Conservation (phyloP, 2,797 vertebrate species). For the Oreortyx pictus region DNA sequence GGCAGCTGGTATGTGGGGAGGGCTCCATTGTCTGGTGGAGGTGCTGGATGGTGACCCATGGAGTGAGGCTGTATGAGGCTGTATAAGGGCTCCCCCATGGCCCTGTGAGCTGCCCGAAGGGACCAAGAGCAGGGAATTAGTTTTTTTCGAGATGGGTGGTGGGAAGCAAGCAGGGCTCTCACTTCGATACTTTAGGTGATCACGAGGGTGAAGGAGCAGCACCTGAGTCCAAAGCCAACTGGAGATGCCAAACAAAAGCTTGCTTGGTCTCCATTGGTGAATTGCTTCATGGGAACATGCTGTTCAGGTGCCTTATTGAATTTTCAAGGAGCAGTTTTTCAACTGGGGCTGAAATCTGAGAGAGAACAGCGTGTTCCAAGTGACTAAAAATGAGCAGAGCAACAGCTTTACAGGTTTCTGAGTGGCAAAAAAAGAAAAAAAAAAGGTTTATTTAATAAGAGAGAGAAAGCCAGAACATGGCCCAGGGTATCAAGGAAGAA, state of each 20-base stretch:
- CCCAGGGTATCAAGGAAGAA: slow-evolving; percentile 54
- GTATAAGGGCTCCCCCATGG: background rate
- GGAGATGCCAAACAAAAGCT: slow-evolving; percentile 53
- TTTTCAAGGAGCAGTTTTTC: slow-evolving; percentile 63
- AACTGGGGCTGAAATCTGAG: slow-evolving; percentile 45
- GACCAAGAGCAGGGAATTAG: background rate
- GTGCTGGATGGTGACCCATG: background rate
- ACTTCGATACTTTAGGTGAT: background rate
- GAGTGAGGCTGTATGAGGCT: background rate
- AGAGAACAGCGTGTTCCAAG: slow-evolving; percentile 70
- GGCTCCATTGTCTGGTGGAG: background rate
- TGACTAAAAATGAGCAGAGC: slow-evolving; percentile 16
- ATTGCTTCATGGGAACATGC: slow-evolving; percentile 48
- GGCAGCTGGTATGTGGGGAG: background rate
- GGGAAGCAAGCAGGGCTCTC: background rate
- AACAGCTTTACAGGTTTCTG: slow-evolving; percentile 32
- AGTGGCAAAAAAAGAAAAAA: slow-evolving; percentile 17
- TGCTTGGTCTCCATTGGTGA: slow-evolving; percentile 33
- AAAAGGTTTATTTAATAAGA: slow-evolving; percentile 68
- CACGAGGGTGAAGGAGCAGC: slow-evolving; percentile 4
- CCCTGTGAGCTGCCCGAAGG: background rate
- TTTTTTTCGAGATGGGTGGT: background rate
- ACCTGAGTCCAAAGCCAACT: slow-evolving; percentile 5
- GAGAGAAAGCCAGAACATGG: slow-evolving; percentile 55
- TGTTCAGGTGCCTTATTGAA: slow-evolving; percentile 65